Base-by-base conservation (phyloP, 2,113 vertebrate genomes). In the Collichthys lucidus region DNA sequence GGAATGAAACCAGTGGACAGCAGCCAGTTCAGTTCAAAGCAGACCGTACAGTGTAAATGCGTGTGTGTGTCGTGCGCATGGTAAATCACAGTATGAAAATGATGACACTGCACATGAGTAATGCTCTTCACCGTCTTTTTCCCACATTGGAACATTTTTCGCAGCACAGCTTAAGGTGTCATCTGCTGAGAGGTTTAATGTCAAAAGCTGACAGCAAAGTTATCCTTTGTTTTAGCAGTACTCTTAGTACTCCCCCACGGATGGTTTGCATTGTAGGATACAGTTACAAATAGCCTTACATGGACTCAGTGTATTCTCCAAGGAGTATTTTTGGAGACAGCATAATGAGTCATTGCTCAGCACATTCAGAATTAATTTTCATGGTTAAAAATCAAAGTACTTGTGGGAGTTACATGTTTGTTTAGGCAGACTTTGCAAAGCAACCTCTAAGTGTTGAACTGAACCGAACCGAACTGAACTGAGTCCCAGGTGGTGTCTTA, bases 221-320 rank as follows among this genome's bases (percentile, higher is more conserved):
- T 74, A 69, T 77, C 53, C 74, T 53, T 77, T 53, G 24, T 60
- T 56, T 74, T 66, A 75, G 29, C 47, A 57, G 16, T 46, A 19
- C 31, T 49, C 11, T 46, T 15, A 3, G 11, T 24, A 69, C 59
- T 83, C 61, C 53, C 64, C 35, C 56, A n/a, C 19, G 31, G 29
- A 4, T 46, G 12, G 14, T 57, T 74, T 67, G 57, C 65, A 76
- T 74, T 63, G 49, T 55, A 55, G 70, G 83, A 69, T 78, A 69
- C 31, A 50, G 68, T 88, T 80, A 67, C 75, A 64, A 49, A 88
- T 83, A 79, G 31, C 92, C 93, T 72, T 94, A 93, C 75, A 94
- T 93, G 93, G 93, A 80, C 50, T 82, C 77, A 4, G 55, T 47
- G 40, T 74, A 42, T 78, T 87, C 70, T 85, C 83, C 40, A 68